A percentile compares a stretch with the other conserved stretches of the same genome.
phyloP scores from a whole-genome alignment of 2,797 vertebrate species.

The Monodelphis domestica region DNA sequence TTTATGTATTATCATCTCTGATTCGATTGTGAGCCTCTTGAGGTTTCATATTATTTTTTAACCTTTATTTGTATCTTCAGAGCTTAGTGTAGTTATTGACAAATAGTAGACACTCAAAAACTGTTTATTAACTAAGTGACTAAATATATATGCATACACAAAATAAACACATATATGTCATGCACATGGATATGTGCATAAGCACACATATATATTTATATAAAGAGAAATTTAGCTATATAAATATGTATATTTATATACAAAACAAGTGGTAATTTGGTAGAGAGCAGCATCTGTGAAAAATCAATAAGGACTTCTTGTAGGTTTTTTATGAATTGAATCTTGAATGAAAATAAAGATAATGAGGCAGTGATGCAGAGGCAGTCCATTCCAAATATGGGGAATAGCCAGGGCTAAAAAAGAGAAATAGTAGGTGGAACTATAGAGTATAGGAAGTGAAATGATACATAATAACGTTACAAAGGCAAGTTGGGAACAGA shows the following conservation, averaged over 20 bases:
- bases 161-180: no score
- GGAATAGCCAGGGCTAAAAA: neutral
- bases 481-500: neutral
- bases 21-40: neutral
- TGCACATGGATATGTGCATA: no score
- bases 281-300: neutral
- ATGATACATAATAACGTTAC: neutral
- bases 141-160: no score
- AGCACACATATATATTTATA: neutral
- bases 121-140: neutral
- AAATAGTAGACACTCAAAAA: neutral
- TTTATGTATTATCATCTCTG: neutral
- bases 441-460: neutral
- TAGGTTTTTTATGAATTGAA: neutral
- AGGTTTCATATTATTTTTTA: neutral
- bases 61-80: neutral
- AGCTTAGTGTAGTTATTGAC: neutral
- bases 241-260: neutral
- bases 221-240: no score
- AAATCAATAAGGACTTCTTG: neutral
- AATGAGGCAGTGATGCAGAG: neutral
- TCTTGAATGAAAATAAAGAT: neutral
- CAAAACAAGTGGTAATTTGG: neutral
- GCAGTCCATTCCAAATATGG: neutral
- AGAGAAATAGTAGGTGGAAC: neutral